These are phyloP conservation scores for Rhombomys opimus DNA, from an alignment of 2,113 vertebrate species.

Conservation along the genomic window DNA sequence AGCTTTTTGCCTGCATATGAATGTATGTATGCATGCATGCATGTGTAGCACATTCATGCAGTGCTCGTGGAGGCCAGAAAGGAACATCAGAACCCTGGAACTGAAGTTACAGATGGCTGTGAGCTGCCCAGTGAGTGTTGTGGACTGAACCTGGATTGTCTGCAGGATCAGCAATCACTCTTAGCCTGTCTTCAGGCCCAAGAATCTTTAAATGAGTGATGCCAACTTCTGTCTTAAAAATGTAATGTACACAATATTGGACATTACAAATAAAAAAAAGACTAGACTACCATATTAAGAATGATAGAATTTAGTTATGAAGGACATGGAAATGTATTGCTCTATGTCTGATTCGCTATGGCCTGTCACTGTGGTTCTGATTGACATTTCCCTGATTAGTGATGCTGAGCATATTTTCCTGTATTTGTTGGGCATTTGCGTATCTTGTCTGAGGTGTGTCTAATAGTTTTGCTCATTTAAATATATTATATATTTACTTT, in stretches of 20 bases:
- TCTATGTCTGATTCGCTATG: not conserved
- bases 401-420: not conserved
- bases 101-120: not conserved
- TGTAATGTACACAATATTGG: not conserved
- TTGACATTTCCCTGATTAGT: not conserved
- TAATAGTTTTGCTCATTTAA: not conserved
- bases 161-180: not conserved
- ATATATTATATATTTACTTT: not conserved
- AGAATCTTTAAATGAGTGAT: not conserved
- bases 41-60: not conserved
- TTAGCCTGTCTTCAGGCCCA: not conserved
- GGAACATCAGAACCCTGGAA: not conserved
- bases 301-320: not conserved
- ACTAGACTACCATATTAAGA: not conserved
- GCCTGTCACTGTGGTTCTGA: not conserved
- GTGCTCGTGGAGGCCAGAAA: not conserved
- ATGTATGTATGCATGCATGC: not conserved
- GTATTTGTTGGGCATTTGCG: not conserved
- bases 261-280: not conserved
- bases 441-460: not conserved
- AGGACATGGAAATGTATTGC: not conserved
- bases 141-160: not conserved
- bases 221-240: conserved; percentile 12
- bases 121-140: not conserved
- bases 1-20: not conserved